Evolutionary conservation across 1,140 invertebrate species (phyloP).

Genomic region (Halotydeus destructor): DNA sequence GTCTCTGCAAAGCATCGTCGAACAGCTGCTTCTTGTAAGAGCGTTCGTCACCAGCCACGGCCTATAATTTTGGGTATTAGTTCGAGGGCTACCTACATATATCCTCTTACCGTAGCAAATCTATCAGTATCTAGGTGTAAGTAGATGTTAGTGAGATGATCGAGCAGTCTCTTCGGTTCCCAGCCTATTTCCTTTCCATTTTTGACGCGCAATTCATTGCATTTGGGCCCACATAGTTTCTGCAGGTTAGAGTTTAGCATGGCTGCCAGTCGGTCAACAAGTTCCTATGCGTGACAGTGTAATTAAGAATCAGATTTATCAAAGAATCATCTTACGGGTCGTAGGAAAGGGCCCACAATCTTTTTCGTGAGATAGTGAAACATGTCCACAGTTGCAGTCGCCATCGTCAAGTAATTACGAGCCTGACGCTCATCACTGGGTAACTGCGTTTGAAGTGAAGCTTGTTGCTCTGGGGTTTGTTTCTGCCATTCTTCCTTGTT

Average conservation of each 20-base stretch:
- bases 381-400: constrained; percentile 91
- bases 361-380: constrained; percentile 87
- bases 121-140: constrained; percentile 77
- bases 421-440: constrained; percentile 79
- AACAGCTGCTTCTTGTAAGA: constrained; percentile 74
- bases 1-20: constrained; percentile 56
- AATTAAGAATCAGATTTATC: not conserved
- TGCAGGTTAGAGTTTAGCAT: constrained; percentile 91
- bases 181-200: constrained; percentile 78
- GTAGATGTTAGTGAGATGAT: constrained; percentile 79
- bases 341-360: constrained; percentile 78
- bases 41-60: constrained; percentile 42
- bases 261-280: constrained; percentile 74
- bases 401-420: constrained; percentile 78
- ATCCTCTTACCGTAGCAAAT: constrained; percentile 68
- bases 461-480: constrained; percentile 46
- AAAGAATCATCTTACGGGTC: constrained; percentile 33
- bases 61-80: constrained; percentile 1
- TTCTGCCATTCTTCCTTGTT: constrained; percentile 32
- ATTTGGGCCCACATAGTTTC: constrained; percentile 46
- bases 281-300: constrained; percentile 26
- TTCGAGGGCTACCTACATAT: constrained; percentile 41
- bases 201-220: constrained; percentile 35
- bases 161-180: constrained; percentile 63
- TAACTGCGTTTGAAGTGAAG: constrained; percentile 51